Percentiles rank a stretch among this genome's conserved stretches.
phyloP scores from a whole-genome alignment of 2,797 vertebrate genomes.

The Enteromius radiatus region DNA sequence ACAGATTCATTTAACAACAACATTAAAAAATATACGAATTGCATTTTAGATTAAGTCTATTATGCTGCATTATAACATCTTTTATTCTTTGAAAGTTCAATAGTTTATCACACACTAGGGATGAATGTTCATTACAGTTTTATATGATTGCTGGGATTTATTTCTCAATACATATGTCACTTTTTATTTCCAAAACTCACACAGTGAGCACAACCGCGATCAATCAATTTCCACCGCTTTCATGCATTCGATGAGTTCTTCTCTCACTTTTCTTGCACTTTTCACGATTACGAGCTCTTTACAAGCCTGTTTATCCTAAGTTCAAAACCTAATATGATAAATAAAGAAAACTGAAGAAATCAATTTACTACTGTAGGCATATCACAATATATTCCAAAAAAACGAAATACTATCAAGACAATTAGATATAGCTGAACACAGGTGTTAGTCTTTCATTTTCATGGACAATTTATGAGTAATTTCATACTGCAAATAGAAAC shows the following conservation, averaged over 20 bases:
- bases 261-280: background rate
- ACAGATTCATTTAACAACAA: background rate
- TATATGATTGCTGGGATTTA: too few relatives aligned
- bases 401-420: background rate
- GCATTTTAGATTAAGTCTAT: background rate
- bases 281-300: background rate
- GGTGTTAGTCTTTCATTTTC: background rate
- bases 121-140: background rate
- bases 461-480: background rate
- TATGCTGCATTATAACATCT: background rate
- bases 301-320: background rate
- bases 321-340: background rate
- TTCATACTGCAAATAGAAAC: background rate
- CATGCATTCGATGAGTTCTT: background rate
- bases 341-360: background rate
- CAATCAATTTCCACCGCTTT: background rate
- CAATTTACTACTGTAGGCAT: background rate
- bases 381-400: too few relatives aligned
- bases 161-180: background rate
- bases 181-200: background rate
- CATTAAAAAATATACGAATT: background rate
- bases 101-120: background rate
- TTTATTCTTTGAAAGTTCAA: background rate
- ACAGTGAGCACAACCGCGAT: background rate
- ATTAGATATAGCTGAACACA: background rate